Evolutionary conservation across 2,113 vertebrate species (phyloP), one percentile per base, ranked within the genome.

Genomic region (Tretioscincus oriximinensis): DNA sequence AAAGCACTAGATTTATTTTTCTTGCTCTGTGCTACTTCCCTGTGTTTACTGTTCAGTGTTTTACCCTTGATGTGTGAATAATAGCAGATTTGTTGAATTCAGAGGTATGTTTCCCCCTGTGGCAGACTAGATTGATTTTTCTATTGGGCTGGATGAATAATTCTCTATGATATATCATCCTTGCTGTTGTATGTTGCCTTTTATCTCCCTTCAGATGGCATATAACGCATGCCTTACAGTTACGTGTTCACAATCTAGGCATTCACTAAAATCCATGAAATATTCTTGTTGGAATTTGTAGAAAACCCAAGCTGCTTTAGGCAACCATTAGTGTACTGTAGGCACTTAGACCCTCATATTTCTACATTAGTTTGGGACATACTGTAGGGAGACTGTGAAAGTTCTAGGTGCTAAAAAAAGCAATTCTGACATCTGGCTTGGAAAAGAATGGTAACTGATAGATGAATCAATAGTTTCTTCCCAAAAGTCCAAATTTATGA

Each of bases 121-220:
- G 80, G 35, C 28, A 67, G 81, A 66, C 63, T 86, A 81, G 54
- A 73, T 69, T 88, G 45, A 71, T 81, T 89, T 87, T 90, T 69
- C 41, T 84, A 8, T 73, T 83, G 84, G 3, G 18, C 88, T 83
- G 51, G 82, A 41, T 79, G 31, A 90, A 54, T 85, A 83, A 81
- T 84, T 93, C 41, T 86, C 45, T 78, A 8, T 88, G 68, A 79
- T 85, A 74, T 77, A 78, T 89, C 54, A 9, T 83, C 21, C 80
- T 85, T 5, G 0, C 66, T 6, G 0, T 58, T 84, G 41, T 75
- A 76, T 88, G 76, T 51, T 83, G 6, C 0, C 49, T 88, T 85
- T 77, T 83, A 64, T 84, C 67, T 90, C 90, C 12, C 78, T 84
- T 76, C 24, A 87, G 73, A 7, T 49, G 29, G 72, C 49, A 74